Base-by-base conservation (phyloP, 92 coral and sea anemone species). In the Ricordea florida region DNA sequence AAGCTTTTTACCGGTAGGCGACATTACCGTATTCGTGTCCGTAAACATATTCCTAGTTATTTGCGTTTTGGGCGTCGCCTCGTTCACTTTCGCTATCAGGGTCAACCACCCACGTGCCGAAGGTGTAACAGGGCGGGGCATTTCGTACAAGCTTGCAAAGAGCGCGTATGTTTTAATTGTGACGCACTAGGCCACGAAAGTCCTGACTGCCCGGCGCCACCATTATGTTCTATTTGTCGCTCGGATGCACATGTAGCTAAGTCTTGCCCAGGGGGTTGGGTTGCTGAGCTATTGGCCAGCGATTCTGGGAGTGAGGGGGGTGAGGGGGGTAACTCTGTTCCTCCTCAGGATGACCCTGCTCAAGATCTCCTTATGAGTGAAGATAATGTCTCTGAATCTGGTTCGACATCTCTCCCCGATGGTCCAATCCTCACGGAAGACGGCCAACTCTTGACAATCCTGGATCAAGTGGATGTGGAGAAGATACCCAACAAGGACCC, bases 101-200 rank as follows among this genome's bases (percentile, higher is more conserved):
- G 79, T 0, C 69, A 57, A 9, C 3, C 25, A 2, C 35, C 30
- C 0, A 72, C 67, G 8, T 38, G 79, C 13, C 0, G 68, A 11
- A 72, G 40, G 25, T 72, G 79, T n/a, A n/a, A 56, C 6, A 0
- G 6, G 0, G 20, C 73, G 1, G 58, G 17, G 34, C 82, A 75
- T 20, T 10, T 26, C 0, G 82, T 62, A 10, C 2, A 6, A 0
- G 37, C 7, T 0, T 75, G 82, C 62, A 2, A 1, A 0, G 18
- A 11, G 4, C 13, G 10, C 3, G 14, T 15, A 1, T 75, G 82
- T 36, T 69, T 41, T 27, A 31, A 44, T 6, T 80, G 80, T 16
- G 72, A 56, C 33, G 23, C 24, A 3, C 3, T 31, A 3, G 80
- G 80, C 17, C 86, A 80, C 36, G 14, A n/a, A 0, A 0, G 10